Evolutionary conservation across 2,888 invertebrate genomes (phyloP), one percentile per base, ranked within the genome.

Genomic region (Neocrepidodera transversa): DNA sequence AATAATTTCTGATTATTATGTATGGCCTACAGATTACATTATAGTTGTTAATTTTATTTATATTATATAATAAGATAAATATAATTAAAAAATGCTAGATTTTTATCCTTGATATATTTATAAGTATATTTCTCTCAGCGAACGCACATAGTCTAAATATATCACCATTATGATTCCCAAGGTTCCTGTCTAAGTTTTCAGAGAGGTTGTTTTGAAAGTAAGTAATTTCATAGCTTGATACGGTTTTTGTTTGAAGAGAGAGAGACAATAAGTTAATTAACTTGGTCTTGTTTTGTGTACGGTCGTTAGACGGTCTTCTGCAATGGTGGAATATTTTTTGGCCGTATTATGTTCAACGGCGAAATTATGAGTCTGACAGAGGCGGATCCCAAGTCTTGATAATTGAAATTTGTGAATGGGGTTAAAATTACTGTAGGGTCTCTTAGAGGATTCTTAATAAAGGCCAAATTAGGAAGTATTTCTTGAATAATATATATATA

Each of bases 181-280:
- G 54, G 61, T 42, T 18, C 47, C 55, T 57, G 55, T 53, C 52
- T 47, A 62, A 61, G 61, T 53, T 60, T 57, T 32, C 58, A 52
- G 36, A 30, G 42, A 58, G 54, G 58, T 62, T 65, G 63, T 65
- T 68, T 66, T 69, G 68, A 71, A 72, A 72, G 73, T 72, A 72
- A 73, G 70, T 70, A 72, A 73, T 74, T 74, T 70, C 68, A 68
- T 70, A 71, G 68, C 67, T 63, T 67, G 68, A 72, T 70, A 71
- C 67, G 14, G 70, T 69, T 74, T 72, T 72, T 70, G 72, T 74
- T 73, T 72, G 68, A 74, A 73, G 58, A 67, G 72, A 74, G 75
- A 74, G 62, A 67, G 72, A 69, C 58, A 64, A 61, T 62, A 68
- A 73, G 73, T 74, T 74, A 74, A 74, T 74, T 74, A 74, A 73